Percentiles rank a stretch among this genome's conserved stretches.
phyloP scores from a whole-genome alignment of 2,113 vertebrate genomes.

The Meriones unguiculatus region DNA sequence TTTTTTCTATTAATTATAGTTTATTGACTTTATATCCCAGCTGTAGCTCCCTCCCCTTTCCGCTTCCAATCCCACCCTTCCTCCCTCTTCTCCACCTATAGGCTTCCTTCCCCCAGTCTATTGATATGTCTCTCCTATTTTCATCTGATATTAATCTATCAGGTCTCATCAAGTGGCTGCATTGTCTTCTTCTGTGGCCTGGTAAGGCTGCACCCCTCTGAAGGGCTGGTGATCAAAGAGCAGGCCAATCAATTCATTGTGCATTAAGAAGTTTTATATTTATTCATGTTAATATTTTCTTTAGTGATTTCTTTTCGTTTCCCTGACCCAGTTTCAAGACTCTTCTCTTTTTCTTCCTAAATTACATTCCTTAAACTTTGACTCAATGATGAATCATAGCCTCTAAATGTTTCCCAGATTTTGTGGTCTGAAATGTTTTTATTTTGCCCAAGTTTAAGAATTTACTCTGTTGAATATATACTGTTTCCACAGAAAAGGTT shows the following conservation, averaged over 20 bases:
- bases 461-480: background rate
- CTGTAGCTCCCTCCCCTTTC: too few relatives aligned
- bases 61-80: too few relatives aligned
- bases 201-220: too few relatives aligned
- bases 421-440: constrained; percentile 30
- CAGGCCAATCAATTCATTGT: background rate
- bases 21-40: too few relatives aligned
- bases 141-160: too few relatives aligned
- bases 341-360: background rate
- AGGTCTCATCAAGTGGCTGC: too few relatives aligned
- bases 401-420: background rate
- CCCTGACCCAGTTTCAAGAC: background rate
- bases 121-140: too few relatives aligned
- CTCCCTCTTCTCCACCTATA: too few relatives aligned
- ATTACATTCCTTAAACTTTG: background rate
- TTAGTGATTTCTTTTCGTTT: background rate
- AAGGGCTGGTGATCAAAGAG: too few relatives aligned
- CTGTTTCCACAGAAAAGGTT: background rate
- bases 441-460: background rate
- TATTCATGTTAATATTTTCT: background rate
- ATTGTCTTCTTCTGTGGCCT: too few relatives aligned
- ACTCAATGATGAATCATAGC: background rate
- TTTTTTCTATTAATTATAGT: too few relatives aligned
- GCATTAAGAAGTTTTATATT: background rate
- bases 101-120: too few relatives aligned